A percentile compares a stretch with the other conserved stretches of the same genome.
phyloP scores from a whole-genome alignment of 2,888 invertebrate species.

The Amiota mariae region DNA sequence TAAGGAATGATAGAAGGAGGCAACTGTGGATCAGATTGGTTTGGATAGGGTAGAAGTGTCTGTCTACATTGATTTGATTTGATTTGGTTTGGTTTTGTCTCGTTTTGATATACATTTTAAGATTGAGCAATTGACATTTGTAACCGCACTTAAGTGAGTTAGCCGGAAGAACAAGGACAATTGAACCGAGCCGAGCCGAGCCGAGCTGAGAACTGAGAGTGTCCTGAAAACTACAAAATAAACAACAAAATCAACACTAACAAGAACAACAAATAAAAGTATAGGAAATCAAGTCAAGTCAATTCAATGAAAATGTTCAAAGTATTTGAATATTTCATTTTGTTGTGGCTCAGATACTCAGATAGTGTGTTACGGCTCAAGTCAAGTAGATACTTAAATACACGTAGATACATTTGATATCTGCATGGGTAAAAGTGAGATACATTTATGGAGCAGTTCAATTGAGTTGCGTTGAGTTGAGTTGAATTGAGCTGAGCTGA shows the following conservation, averaged over 20 bases:
- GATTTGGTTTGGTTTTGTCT: neutral
- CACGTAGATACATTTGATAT: neutral
- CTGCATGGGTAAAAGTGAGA: neutral
- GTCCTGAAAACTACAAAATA: too few species aligned
- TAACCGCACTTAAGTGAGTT: slow-evolving; percentile 64
- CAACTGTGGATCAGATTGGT: neutral
- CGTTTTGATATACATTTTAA: slow-evolving; percentile 32
- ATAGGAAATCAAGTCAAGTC: slow-evolving; percentile 10
- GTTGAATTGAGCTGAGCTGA: neutral
- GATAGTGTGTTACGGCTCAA: slow-evolving; percentile 63
- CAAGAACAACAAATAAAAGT: slow-evolving; percentile 12
- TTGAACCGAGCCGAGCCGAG: too few species aligned
- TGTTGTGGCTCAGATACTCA: slow-evolving; percentile 60
- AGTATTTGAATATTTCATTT: slow-evolving; percentile 63
- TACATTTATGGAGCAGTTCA: neutral
- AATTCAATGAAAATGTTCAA: neutral
- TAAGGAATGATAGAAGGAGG: neutral
- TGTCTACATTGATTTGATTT: neutral
- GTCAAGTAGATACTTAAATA: slow-evolving; percentile 50
- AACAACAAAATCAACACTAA: neutral
- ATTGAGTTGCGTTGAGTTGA: neutral
- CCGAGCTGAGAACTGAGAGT: too few species aligned
- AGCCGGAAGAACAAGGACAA: neutral
- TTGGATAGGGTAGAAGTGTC: neutral
- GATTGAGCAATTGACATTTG: slow-evolving; percentile 61